These are phyloP conservation scores for Calliopum simillimum DNA, from an alignment of 2,888 invertebrate genomes.

Conservation along the genomic window DNA sequence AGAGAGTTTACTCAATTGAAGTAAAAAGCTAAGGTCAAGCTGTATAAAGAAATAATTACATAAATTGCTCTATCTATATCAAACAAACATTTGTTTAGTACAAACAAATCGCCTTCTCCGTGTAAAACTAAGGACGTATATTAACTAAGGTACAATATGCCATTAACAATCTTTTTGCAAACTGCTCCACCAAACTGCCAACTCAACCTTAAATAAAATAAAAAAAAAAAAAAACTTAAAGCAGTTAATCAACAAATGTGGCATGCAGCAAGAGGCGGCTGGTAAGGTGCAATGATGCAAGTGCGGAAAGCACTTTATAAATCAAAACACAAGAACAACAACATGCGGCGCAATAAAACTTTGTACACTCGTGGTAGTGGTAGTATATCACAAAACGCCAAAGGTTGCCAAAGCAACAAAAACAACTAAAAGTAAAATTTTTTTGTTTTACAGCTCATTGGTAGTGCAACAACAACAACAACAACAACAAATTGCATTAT, in stretches of 20 bases:
- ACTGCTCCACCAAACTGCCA: too few relatives aligned
- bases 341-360: neutral
- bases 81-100: too few relatives aligned
- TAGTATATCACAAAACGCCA: constrained; percentile 14
- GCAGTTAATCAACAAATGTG: constrained; percentile 52
- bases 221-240: constrained; percentile 26
- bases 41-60: too few relatives aligned
- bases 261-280: constrained; percentile 47
- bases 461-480: constrained; percentile 9
- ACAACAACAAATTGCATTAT: constrained; percentile 6
- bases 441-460: constrained; percentile 1
- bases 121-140: too few relatives aligned
- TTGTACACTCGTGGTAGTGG: neutral
- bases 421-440: constrained; percentile 12
- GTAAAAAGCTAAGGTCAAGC: too few relatives aligned
- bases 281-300: constrained; percentile 19
- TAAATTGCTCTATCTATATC: too few relatives aligned
- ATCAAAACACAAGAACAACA: constrained; percentile 46
- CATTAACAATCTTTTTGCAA: too few relatives aligned
- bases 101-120: too few relatives aligned
- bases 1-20: too few relatives aligned
- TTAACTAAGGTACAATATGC: too few relatives aligned
- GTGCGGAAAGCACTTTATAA: constrained; percentile 48
- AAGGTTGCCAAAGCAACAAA: constrained; percentile 12
- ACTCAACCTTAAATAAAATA: too few relatives aligned